Percentiles rank a stretch among this genome's conserved stretches.
Conservation (phyloP, 1,140 invertebrate genomes). For the Battus philenor region DNA sequence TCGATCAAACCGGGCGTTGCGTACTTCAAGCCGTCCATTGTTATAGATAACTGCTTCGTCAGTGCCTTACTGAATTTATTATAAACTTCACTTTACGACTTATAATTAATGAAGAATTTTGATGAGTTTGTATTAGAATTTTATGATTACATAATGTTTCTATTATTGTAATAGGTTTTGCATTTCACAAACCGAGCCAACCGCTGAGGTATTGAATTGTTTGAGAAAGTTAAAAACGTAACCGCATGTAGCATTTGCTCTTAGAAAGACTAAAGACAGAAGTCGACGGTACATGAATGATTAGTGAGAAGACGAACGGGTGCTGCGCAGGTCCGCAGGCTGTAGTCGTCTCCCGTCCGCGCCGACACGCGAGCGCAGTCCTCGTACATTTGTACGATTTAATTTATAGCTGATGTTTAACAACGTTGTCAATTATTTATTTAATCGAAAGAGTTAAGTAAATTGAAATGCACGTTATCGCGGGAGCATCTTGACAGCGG, state of each 20-base stretch:
- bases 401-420: not conserved
- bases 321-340: slow-evolving; percentile 41
- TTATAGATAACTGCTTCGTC: not conserved
- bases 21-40: slow-evolving; percentile 9
- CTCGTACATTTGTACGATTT: not conserved
- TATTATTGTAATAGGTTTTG: no score
- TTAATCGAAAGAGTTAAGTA: slow-evolving; percentile 5
- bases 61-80: no score
- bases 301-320: slow-evolving; percentile 59
- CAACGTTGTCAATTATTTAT: slow-evolving; percentile 2
- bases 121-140: no score
- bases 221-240: not conserved
- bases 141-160: no score
- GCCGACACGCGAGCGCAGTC: slow-evolving; percentile 14
- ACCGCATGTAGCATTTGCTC: slow-evolving; percentile 32
- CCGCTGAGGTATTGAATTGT: not conserved
- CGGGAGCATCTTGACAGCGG: slow-evolving; percentile 51
- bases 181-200: not conserved
- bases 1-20: not conserved
- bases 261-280: slow-evolving; percentile 56
- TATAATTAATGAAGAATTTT: no score
- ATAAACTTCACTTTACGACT: no score
- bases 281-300: slow-evolving; percentile 46
- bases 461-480: slow-evolving; percentile 36
- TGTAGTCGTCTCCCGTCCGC: slow-evolving; percentile 24